Evolutionary conservation across 1,140 invertebrate genomes (phyloP).

Genomic region (Cotesia glomerata): DNA sequence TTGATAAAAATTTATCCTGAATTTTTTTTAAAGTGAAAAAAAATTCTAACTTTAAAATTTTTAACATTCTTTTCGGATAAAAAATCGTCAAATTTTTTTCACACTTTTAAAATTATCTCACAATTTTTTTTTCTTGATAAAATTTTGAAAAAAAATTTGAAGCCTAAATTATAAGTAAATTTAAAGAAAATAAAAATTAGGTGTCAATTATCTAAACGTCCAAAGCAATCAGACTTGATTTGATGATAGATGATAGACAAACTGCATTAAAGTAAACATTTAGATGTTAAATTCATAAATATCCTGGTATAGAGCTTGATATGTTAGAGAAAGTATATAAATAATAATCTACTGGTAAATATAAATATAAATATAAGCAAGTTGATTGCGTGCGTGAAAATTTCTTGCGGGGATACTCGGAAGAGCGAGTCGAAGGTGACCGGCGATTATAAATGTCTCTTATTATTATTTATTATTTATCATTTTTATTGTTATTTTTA

Average conservation of each 20-base stretch:
- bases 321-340: conserved; percentile 2
- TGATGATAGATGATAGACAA: not conserved
- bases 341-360: not conserved
- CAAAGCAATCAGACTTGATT: conserved; percentile 20
- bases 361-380: not conserved
- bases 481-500: not conserved
- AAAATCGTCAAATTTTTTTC: too few species aligned
- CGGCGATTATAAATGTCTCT: conserved; percentile 36
- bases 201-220: conserved; percentile 6
- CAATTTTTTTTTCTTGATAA: too few species aligned
- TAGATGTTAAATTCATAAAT: not conserved
- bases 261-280: not conserved
- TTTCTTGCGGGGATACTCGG: conserved; percentile 24
- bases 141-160: not conserved
- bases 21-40: too few species aligned
- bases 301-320: not conserved
- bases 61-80: too few species aligned
- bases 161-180: not conserved
- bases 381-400: conserved; percentile 25
- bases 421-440: conserved; percentile 30
- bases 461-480: conserved; percentile 8
- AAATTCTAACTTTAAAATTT: too few species aligned
- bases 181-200: not conserved
- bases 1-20: too few species aligned
- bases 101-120: too few species aligned